Conservation (phyloP, 2,888 invertebrate species). For the Pilophorus perplexus region DNA sequence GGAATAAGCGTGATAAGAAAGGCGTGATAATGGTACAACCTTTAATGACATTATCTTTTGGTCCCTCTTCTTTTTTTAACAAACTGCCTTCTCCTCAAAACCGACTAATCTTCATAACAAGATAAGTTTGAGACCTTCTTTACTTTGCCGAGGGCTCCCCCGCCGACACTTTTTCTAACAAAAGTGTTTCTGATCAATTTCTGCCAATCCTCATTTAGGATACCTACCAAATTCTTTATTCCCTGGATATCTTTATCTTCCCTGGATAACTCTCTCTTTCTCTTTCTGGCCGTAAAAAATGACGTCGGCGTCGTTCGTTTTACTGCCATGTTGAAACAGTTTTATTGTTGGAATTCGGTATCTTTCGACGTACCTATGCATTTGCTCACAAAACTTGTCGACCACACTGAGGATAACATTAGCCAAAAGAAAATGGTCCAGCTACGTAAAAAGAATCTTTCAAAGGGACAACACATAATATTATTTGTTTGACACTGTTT, state of each 20-base stretch:
- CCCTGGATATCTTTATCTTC: too few relatives aligned
- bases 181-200: constrained; percentile 20
- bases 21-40: constrained; percentile 29
- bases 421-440: background rate
- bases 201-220: too few relatives aligned
- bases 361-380: too few relatives aligned
- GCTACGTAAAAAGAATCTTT: background rate
- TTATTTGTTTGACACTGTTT: background rate
- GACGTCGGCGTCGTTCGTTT: too few relatives aligned
- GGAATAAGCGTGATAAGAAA: constrained; percentile 29
- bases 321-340: too few relatives aligned
- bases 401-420: background rate
- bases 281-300: too few relatives aligned
- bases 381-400: background rate
- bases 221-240: too few relatives aligned
- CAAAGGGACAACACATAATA: background rate
- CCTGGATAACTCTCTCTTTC: too few relatives aligned
- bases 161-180: background rate
- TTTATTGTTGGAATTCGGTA: too few relatives aligned
- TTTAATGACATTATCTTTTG: constrained; percentile 22
- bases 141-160: background rate
- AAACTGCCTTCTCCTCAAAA: constrained; percentile 21
- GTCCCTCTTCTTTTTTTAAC: background rate
- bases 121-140: constrained; percentile 5
- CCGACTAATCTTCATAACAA: constrained; percentile 30